Conservation (phyloP, 2,797 vertebrate genomes). For the Sebastes nivosus region DNA sequence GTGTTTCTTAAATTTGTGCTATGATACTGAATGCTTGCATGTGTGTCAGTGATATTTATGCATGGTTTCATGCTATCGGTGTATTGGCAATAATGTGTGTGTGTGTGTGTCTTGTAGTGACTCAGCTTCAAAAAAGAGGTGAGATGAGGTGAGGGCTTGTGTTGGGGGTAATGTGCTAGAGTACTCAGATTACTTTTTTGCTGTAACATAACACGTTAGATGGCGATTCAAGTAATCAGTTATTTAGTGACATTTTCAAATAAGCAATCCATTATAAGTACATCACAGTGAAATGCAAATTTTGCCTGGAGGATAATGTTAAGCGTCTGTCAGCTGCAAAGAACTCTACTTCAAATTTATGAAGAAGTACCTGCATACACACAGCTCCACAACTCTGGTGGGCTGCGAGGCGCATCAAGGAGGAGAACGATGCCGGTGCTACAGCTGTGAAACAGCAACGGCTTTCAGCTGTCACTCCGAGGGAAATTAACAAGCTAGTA, state of each 20-base stretch:
- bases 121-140: slow-evolving; percentile 30
- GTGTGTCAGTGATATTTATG: neutral
- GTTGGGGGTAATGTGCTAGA: neutral
- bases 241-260: neutral
- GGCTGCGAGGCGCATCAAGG: no score
- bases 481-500: neutral
- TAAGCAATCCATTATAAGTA: neutral
- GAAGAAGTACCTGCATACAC: neutral
- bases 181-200: neutral
- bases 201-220: neutral
- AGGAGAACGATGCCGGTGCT: neutral
- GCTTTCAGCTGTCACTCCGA: neutral
- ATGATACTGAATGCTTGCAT: neutral
- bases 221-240: neutral
- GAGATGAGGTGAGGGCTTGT: neutral
- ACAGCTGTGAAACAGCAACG: no score
- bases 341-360: neutral
- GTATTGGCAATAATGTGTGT: neutral
- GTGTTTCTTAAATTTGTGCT: neutral
- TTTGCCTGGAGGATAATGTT: neutral
- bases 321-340: neutral
- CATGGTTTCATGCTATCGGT: neutral
- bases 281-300: neutral
- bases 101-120: slow-evolving; percentile 14
- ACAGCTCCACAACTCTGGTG: neutral